Evolutionary conservation across 2,888 invertebrate species (phyloP), one percentile per base, ranked within the genome.

Genomic region (Stenoptilia bipunctidactyla): DNA sequence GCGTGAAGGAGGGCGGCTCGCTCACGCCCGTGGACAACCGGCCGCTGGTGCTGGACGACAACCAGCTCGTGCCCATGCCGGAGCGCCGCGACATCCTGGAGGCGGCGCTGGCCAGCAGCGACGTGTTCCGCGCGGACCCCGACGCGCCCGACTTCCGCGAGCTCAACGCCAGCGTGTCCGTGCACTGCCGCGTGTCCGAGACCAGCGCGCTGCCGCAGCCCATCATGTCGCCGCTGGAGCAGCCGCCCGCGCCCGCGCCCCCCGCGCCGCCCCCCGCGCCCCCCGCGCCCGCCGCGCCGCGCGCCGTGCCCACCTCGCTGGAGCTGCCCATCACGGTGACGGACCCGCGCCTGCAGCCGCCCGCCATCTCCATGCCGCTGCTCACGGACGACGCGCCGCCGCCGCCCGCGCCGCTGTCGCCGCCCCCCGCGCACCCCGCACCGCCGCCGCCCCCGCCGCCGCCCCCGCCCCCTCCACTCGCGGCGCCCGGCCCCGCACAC

Each of bases 181-280:
- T 85, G 53, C 70, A 87, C 67, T 66, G 89, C 42, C 86, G 88
- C 46, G 91, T 92, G 0, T 87, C 89, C 2, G 93, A 92, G 65
- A 93, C 93, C 0, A 92, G 91, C 50, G 87, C 90, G 9, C 77
- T 92, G 12, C 87, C 92, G 58, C 92, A 90, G 65, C 91, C 93
- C 0, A 93, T 93, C 39, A 93, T 93, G 93, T 91, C 93, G 1
- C 90, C 93, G 0, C 70, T 91, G 15, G 93, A 93, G 66, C 86
- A 90, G 15, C 92, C 20, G 20, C 88, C 36, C 87, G 82, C 41
- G 87, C 71, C 79, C 40, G 69, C 77, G 34, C 86, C 91, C 1
- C 80, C 44, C 87, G 87, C 36, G 87, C 82, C 41, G 1, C 79
- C 43, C 87, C 87, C 36, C 87, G 82, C 41, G 87, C 86, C 34